Evolutionary conservation across 2,113 vertebrate genomes (phyloP).

Genomic region (Trogon melanurus): DNA sequence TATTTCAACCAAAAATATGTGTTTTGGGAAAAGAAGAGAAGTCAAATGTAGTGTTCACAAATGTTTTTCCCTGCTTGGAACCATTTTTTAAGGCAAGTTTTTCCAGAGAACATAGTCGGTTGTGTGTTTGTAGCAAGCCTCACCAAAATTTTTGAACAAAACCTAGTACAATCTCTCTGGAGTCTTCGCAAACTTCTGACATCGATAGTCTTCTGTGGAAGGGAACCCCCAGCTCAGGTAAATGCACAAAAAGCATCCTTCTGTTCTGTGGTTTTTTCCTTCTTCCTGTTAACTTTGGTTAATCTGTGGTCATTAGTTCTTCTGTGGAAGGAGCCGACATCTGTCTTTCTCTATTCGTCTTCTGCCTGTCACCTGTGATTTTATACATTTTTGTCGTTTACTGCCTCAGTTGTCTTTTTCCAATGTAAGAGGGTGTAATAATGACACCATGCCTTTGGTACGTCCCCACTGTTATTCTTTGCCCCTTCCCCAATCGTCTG

Average conservation of each 20-base stretch:
- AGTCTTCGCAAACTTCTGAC: background rate
- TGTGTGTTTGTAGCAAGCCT: background rate
- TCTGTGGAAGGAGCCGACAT: background rate
- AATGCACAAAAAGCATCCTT: background rate
- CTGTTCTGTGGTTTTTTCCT: background rate
- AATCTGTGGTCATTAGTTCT: background rate
- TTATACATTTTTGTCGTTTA: background rate
- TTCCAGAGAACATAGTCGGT: background rate
- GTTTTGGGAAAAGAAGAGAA: background rate
- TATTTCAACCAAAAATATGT: background rate
- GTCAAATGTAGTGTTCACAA: background rate
- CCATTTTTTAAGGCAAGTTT: background rate
- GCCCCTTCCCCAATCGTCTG: background rate
- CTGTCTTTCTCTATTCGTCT: background rate
- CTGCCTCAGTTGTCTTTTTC: background rate
- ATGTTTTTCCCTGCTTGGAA: background rate
- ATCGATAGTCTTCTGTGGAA: background rate
- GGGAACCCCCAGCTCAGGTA: background rate
- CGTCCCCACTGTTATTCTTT: background rate
- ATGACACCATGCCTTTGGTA: background rate
- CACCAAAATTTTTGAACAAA: background rate
- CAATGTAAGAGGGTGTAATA: accelerated
- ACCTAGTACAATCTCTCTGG: background rate
- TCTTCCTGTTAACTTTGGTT: background rate
- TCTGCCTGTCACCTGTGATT: background rate